Conservation (phyloP, 2,888 invertebrate species). For the Pterobdella sp. region DNA sequence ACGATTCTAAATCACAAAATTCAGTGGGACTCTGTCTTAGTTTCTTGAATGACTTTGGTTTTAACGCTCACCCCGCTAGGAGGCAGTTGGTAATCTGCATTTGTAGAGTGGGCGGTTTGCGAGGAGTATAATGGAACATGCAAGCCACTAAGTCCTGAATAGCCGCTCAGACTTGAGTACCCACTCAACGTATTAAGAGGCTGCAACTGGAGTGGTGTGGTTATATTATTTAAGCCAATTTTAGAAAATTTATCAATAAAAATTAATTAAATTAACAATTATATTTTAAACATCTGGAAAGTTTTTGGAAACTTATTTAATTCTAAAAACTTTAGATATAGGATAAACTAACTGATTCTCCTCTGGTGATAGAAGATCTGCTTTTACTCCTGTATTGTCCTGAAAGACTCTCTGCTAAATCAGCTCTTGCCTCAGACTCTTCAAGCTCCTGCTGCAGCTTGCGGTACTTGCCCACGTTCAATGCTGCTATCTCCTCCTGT, state of each 20-base stretch:
- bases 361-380: slow-evolving; percentile 6
- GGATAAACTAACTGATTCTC: slow-evolving; percentile 18
- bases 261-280: too few species aligned
- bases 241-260: too few species aligned
- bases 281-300: too few species aligned
- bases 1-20: too few species aligned
- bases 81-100: not conserved
- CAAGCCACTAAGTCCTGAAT: not conserved
- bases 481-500: slow-evolving; percentile 29
- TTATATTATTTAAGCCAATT: too few species aligned
- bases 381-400: slow-evolving; percentile 27
- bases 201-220: not conserved
- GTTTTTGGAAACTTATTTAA: too few species aligned
- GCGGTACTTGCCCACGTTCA: slow-evolving; percentile 29
- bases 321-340: too few species aligned
- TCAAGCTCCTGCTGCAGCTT: slow-evolving; percentile 31
- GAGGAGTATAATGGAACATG: not conserved
- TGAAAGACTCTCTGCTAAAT: slow-evolving; percentile 22
- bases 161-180: not conserved
- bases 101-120: not conserved
- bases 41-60: not conserved
- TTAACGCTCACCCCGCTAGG: not conserved
- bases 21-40: not conserved
- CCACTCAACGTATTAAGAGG: not conserved
- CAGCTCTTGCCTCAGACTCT: slow-evolving; percentile 29